Percentiles rank a stretch among this genome's conserved stretches.
Conservation (phyloP, 2,113 vertebrate species). For the Chloropsis hardwickii region DNA sequence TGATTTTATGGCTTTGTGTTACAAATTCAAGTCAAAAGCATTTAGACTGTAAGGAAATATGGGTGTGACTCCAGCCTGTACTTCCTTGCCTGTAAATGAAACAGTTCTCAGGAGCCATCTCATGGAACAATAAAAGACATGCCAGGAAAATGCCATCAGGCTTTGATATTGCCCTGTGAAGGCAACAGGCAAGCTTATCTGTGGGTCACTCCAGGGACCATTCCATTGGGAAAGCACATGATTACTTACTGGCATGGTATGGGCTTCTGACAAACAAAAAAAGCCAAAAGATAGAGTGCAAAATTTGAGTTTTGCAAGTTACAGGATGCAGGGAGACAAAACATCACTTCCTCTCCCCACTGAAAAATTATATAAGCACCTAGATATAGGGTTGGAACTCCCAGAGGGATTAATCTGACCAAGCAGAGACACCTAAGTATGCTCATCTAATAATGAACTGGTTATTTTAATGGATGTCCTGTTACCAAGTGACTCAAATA, state of each 20-base stretch:
- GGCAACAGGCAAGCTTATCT: neutral
- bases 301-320: neutral
- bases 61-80: neutral
- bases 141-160: neutral
- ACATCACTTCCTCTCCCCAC: neutral
- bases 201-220: neutral
- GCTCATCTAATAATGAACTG: neutral
- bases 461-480: neutral
- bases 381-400: neutral
- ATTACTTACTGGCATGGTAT: neutral
- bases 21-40: neutral
- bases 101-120: neutral
- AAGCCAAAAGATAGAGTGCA: neutral
- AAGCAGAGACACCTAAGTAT: neutral
- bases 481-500: neutral
- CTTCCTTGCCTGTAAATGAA: neutral
- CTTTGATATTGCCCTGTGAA: neutral
- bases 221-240: neutral
- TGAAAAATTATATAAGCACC: neutral
- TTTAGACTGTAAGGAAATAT: neutral
- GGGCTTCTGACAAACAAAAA: neutral
- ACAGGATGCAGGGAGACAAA: neutral
- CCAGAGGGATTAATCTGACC: neutral
- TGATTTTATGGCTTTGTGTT: neutral
- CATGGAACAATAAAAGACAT: neutral